phyloP scores from a whole-genome alignment of 1,140 invertebrate species.

The Drosophila melanogaster region Release_6_plus_ISO1_MT NT_037436.4:2436001-2436500 shows the following conservation, averaged over 20 bases:
- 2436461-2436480: background rate
- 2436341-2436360: slow-evolving; percentile 15
- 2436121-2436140: slow-evolving; percentile 13
- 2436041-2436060: slow-evolving; percentile 57
- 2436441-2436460: slow-evolving; percentile 23
- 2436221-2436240: slow-evolving; percentile 71
- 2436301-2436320: slow-evolving; percentile 39
- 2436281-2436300: slow-evolving; percentile 4
- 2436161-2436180: slow-evolving; percentile 54
- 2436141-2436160: slow-evolving; percentile 30
- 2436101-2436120: slow-evolving; percentile 50
- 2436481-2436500: no score
- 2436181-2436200: slow-evolving; percentile 39
- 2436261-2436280: background rate
- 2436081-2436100: slow-evolving; percentile 43
- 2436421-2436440: slow-evolving; percentile 18
- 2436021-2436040: slow-evolving; percentile 43
- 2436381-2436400: slow-evolving; percentile 9
- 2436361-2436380: slow-evolving; percentile 24
- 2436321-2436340: slow-evolving; percentile 53
- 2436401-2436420: background rate
- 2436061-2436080: slow-evolving; percentile 36
- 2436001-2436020: slow-evolving; percentile 5
- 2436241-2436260: slow-evolving; percentile 11
- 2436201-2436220: slow-evolving; percentile 67